These are phyloP conservation scores for Helobdella robusta DNA, from an alignment of 2,888 invertebrate species.

Conservation along the genomic window DNA sequence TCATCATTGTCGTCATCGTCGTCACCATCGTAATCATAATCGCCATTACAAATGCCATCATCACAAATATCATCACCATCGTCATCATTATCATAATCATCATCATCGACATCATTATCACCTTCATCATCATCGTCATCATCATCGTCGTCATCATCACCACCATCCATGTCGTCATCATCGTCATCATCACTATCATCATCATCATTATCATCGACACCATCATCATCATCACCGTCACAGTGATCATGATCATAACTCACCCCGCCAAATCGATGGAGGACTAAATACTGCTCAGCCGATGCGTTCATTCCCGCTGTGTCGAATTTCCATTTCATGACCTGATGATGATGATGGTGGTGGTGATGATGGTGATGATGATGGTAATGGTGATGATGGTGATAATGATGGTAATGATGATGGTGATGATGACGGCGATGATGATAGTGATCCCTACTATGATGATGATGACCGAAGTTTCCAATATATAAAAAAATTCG, in stretches of 20 bases:
- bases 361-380: neutral
- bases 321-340: conserved; percentile 72
- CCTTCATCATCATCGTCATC: neutral
- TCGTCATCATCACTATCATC: neutral
- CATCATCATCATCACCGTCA: neutral
- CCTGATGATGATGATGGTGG: conserved; percentile 48
- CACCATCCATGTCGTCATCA: too few relatives aligned
- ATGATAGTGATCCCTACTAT: neutral
- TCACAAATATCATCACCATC: neutral
- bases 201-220: neutral
- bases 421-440: neutral
- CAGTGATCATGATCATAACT: too few relatives aligned
- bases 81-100: neutral
- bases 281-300: conserved; percentile 75
- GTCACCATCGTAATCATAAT: neutral
- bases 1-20: neutral
- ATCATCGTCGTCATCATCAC: neutral
- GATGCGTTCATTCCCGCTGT: conserved; percentile 69
- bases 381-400: neutral
- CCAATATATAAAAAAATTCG: too few relatives aligned
- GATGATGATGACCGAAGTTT: too few relatives aligned
- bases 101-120: neutral
- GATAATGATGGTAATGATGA: neutral
- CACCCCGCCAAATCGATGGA: conserved; percentile 84
- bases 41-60: neutral